Conservation (phyloP, 2,797 vertebrate genomes). For the Acanthurus lineatus region DNA sequence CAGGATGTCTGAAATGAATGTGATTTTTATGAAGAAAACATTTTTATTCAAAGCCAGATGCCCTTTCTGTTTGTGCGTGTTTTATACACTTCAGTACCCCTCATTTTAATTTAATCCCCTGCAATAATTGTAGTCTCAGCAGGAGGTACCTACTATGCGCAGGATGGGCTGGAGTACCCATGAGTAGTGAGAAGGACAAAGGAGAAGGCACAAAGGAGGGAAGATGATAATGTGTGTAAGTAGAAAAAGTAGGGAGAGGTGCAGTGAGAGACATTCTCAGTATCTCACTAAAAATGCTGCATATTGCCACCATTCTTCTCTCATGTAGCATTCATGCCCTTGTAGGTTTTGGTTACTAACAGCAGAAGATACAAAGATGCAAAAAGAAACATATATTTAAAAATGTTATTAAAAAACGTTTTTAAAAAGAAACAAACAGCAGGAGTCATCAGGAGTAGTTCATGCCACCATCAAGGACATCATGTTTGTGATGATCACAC, state of each 20-base stretch:
- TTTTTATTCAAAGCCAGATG: background rate
- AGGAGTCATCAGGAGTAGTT: too few species aligned
- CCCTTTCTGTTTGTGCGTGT: conserved; percentile 12
- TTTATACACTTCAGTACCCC: background rate
- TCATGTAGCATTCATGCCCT: background rate
- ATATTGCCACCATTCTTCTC: background rate
- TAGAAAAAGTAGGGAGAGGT: background rate
- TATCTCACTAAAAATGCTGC: background rate
- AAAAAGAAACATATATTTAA: background rate
- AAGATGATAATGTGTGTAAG: background rate
- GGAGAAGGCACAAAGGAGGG: background rate
- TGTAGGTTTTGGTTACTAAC: too few species aligned
- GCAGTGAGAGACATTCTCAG: background rate
- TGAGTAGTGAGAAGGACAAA: background rate
- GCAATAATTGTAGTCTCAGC: conserved; percentile 35
- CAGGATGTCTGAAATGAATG: background rate
- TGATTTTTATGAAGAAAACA: background rate
- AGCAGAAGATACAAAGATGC: background rate
- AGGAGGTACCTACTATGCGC: conserved; percentile 29
- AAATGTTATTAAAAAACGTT: too few species aligned
- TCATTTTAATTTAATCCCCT: conserved; percentile 28
- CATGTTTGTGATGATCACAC: too few species aligned
- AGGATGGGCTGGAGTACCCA: background rate
- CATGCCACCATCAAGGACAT: too few species aligned
- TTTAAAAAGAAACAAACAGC: too few species aligned